Conservation (phyloP, 2,888 invertebrate species). For the Ophioninae sp. region DNA sequence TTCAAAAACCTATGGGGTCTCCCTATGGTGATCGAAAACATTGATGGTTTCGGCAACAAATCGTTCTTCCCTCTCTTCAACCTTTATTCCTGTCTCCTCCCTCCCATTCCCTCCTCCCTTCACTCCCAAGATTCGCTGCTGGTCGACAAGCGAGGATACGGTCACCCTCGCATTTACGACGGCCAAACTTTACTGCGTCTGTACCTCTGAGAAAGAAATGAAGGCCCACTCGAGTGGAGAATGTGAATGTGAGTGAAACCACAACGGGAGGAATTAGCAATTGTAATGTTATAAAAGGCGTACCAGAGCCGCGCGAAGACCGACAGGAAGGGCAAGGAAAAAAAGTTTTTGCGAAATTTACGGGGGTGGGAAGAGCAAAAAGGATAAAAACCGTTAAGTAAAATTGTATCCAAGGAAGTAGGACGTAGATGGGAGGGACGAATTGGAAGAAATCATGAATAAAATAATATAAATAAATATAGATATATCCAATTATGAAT, state of each 20-base stretch:
- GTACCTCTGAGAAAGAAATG: conserved; percentile 1
- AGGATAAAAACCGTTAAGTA: neutral
- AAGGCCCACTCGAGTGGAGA: neutral
- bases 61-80: neutral
- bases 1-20: too few relatives aligned
- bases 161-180: conserved; percentile 64
- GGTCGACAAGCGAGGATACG: conserved; percentile 39
- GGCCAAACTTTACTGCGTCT: conserved; percentile 62
- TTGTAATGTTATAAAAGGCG: conserved; percentile 64
- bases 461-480: too few relatives aligned
- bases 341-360: conserved; percentile 68
- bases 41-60: too few relatives aligned
- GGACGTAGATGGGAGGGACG: neutral
- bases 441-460: too few relatives aligned
- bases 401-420: neutral
- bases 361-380: neutral
- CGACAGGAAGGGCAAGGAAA: conserved; percentile 49
- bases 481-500: too few relatives aligned
- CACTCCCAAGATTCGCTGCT: neutral
- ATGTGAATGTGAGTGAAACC: neutral
- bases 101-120: neutral
- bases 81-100: neutral
- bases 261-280: conserved; percentile 65
- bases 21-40: too few relatives aligned
- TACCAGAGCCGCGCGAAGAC: conserved; percentile 50